Evolutionary conservation across 2,113 vertebrate genomes (phyloP), one percentile per base, ranked within the genome.

Genomic region (Eptesicus fuscus): DNA sequence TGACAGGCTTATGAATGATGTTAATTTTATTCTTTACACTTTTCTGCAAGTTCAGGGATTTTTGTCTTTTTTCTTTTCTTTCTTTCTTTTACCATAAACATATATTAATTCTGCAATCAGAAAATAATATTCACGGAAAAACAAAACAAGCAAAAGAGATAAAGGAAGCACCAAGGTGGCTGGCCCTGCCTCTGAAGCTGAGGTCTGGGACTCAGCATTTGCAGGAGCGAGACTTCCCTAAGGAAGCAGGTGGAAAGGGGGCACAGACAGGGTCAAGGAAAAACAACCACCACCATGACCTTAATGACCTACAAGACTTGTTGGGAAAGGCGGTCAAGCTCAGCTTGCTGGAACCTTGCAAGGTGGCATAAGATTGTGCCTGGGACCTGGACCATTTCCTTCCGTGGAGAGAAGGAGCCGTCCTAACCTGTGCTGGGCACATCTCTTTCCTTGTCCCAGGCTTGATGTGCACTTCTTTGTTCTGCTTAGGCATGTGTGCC

Each of bases 51-150:
- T 70, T 87, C 23, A 49, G 16, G 18, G 9, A n/a, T 74, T 70
- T 53, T 74, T 74, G 49, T 79, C 49, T 53, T 53, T 23, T 10
- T 56, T 44, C 9, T 42, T 74, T 22, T 9, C 17, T 51, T 59
- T 51, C 74, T 65, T 63, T 35, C 53, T 14, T 18, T 51, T 49
- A 49, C 42, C 51, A 78, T 12, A 35, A 49, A n/a, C 9, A 37
- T 18, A 25, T 32, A n/a, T 90, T 70, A 49, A 88, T 67, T 77
- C 5, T 73, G 12, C 61, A 53, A n/a, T 63, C 69, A 83, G 61
- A 89, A 22, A 69, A 65, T n/a, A 91, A 73, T 22, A 53, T 59
- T 40, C 87, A 32, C n/a, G 9, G 65, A 71, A 79, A 74, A 63
- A 74, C 40, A 65, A 87, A 70, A 35, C 56, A 78, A 80, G 28